Evolutionary conservation across 2,113 vertebrate species (phyloP).

Genomic region (Sylvia atricapilla): DNA sequence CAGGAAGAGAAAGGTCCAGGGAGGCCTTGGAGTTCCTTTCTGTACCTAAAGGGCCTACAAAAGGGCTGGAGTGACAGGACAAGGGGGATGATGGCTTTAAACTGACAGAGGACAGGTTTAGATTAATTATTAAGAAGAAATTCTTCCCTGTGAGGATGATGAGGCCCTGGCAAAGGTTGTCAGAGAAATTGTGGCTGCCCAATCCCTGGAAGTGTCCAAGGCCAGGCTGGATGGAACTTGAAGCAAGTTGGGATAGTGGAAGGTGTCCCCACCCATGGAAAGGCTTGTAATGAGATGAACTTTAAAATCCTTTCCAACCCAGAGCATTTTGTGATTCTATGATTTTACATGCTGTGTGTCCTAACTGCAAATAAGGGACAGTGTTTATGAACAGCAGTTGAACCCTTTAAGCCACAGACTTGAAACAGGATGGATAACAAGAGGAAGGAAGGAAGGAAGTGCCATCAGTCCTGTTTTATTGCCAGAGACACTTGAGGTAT

Average conservation of each 20-base stretch:
- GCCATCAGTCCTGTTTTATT: background rate
- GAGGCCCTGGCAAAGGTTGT: accelerated
- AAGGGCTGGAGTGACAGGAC: background rate
- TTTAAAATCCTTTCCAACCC: background rate
- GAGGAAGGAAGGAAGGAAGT: constrained; percentile 37
- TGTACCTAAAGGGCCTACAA: no score
- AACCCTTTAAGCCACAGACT: background rate
- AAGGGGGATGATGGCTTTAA: background rate
- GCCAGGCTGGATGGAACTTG: background rate
- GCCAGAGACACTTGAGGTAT: background rate
- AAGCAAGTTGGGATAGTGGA: accelerated
- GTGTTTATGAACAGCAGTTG: background rate
- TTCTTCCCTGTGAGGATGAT: background rate
- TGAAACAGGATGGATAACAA: background rate
- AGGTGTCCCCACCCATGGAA: background rate
- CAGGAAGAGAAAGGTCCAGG: background rate
- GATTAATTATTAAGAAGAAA: background rate
- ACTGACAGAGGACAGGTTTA: background rate
- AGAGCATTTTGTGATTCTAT: background rate
- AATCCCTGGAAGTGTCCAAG: background rate
- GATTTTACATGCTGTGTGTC: background rate
- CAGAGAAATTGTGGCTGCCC: background rate
- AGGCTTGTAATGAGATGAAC: accelerated
- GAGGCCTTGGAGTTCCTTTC: background rate
- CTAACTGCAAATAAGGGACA: background rate